phyloP scores from a whole-genome alignment of 2,888 invertebrate genomes.

The Serripes groenlandicus region DNA sequence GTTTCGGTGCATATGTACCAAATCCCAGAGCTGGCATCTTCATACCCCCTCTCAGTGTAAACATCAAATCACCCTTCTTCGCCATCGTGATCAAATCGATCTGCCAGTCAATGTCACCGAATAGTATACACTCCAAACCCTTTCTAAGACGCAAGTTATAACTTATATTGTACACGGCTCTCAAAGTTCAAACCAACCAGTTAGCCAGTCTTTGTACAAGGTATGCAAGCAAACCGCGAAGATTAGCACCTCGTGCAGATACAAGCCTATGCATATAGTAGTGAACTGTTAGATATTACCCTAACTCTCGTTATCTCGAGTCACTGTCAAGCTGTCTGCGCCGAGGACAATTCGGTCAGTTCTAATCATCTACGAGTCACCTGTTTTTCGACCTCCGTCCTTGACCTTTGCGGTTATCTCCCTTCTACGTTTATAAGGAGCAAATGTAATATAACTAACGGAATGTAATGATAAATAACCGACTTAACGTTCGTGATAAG shows the following conservation, averaged over 20 bases:
- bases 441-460: not conserved
- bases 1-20: slow-evolving; percentile 78
- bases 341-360: not conserved
- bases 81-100: too few species aligned
- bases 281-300: too few species aligned
- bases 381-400: not conserved
- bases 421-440: not conserved
- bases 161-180: too few species aligned
- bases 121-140: too few species aligned
- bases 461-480: not conserved
- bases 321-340: not conserved
- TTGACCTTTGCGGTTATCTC: not conserved
- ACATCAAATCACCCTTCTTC: slow-evolving; percentile 31
- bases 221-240: too few species aligned
- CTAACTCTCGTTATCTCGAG: not conserved
- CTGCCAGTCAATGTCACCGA: too few species aligned
- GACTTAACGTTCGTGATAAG: too few species aligned
- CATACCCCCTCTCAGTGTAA: slow-evolving; percentile 72
- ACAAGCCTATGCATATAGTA: too few species aligned
- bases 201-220: too few species aligned
- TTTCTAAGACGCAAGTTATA: too few species aligned
- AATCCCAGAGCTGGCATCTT: slow-evolving; percentile 76
- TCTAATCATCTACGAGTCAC: not conserved
- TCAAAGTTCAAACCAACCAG: too few species aligned
- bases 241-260: too few species aligned